Evolutionary conservation across 1,140 invertebrate species (phyloP), one percentile per base, ranked within the genome.

Genomic region (Aphidius ervi): DNA sequence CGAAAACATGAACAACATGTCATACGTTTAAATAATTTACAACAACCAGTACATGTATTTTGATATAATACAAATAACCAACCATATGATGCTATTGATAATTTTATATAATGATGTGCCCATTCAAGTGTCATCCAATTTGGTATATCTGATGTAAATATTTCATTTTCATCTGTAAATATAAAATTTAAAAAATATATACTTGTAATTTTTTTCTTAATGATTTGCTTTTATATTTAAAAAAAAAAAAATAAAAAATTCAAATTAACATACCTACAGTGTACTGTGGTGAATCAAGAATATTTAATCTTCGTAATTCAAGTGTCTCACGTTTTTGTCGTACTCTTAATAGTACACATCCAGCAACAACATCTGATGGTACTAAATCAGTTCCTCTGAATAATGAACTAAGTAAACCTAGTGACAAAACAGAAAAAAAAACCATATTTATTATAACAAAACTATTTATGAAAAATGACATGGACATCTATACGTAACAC

Each of bases 51-150:
- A 61, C 86, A 87, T 56, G 84, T 84, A 70, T 93, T 85, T 37
- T 85, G 81, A 71, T 91, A 92, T 66, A 95, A 77, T 64, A 91
- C 91, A 67, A 90, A 90, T n/a, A 92, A 88, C 92, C 93, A 96
- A 2, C 93, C 92, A 74, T 95, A 96, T n/a, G 87, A 86, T 1
- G 90, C 89, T 67, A 91, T 85, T 0, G 92, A 90, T 66, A 91
- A 84, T 70, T 88, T 85, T 58, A 94, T 79, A 67, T 89, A 93
- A 75, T 94, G 87, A 49, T 83, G 70, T 1, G 91, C 90, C 67
- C 85, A 84, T 62, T 88, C 84, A 49, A 92, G 70, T 65, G 87
- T 91, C 89, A 93, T 92, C 91, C 92, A 94, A 3, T 78, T 76
- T 0, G 88, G 87, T 9, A 83, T 79, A 46, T 16, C n/a, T 10